Conservation (phyloP, 1,140 invertebrate genomes). For the Drosophila chauvacae region DNA sequence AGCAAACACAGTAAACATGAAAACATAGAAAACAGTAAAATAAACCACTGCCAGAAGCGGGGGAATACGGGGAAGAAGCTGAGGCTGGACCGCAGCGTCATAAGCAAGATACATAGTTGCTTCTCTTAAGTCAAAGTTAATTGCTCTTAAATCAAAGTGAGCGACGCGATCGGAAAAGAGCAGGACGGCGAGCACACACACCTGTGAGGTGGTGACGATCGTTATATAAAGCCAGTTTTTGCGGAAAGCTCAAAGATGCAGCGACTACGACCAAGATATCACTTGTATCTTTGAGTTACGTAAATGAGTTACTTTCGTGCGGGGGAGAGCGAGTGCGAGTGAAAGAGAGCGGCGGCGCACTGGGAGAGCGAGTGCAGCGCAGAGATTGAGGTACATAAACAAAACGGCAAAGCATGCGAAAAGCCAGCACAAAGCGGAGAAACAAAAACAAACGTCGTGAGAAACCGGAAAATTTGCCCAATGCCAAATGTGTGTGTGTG, state of each 20-base stretch:
- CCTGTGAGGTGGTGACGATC: slow-evolving; percentile 6
- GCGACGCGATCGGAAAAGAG: slow-evolving; percentile 56
- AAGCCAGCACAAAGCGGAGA: slow-evolving; percentile 76
- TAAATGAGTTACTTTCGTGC: slow-evolving; percentile 57
- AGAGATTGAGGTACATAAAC: slow-evolving; percentile 71
- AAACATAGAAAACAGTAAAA: slow-evolving; percentile 14
- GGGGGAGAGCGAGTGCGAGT: slow-evolving; percentile 25
- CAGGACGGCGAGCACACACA: background rate
- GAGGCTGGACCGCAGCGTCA: slow-evolving; percentile 32
- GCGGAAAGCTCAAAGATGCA: slow-evolving; percentile 53
- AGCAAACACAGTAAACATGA: slow-evolving; percentile 32
- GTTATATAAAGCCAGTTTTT: slow-evolving; percentile 68
- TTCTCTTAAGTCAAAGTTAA: slow-evolving; percentile 81
- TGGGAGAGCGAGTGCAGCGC: slow-evolving; percentile 43
- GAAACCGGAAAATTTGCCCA: slow-evolving; percentile 54
- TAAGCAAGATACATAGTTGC: slow-evolving; percentile 61
- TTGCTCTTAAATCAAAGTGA: slow-evolving; percentile 77
- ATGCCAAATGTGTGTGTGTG: slow-evolving; percentile 30
- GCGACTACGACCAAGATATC: slow-evolving; percentile 29
- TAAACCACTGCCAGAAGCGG: background rate
- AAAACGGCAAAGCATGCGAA: slow-evolving; percentile 76
- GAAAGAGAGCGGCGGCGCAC: slow-evolving; percentile 64
- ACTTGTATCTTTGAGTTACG: slow-evolving; percentile 61
- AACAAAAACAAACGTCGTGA: slow-evolving; percentile 77
- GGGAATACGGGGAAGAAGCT: background rate